Evolutionary conservation across 2,888 invertebrate species (phyloP), one percentile per base, ranked within the genome.

Genomic region (Dasysyrphus tricinctus): DNA sequence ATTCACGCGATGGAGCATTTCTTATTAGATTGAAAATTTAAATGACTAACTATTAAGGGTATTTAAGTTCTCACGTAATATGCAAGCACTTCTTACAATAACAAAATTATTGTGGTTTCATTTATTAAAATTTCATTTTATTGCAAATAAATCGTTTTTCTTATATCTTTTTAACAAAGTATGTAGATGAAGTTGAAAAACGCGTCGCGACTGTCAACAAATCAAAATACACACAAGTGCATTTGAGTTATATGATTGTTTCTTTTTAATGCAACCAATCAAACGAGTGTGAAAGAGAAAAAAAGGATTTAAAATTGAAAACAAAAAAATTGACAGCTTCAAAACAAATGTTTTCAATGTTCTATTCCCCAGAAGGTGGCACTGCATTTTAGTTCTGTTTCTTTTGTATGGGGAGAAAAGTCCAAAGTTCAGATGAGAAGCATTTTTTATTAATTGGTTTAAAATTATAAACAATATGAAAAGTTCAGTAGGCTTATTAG

Each of bases 161-260:
- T 49, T 12, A 0, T 44, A 44, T 32, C 74, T 49, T 24, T 61
- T 63, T 74, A 49, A 56, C 63, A 79, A 12, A 86, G 29, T 47
- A 75, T 24, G 42, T 54, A 39, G 70, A 69, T 54, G 39, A 74
- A 44, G 44, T 51, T 44, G 63, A 67, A 72, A 84, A 83, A 86
- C 86, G 86, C 81, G 82, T 79, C 86, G 77, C 74, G 85, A 81
- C 78, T 86, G 82, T 86, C 86, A 86, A 86, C 86, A 86, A 86
- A 86, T 82, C 82, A 78, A 85, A 85, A 84, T 85, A 85, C 81
- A 85, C 85, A 85, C 63, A 84, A 79, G 57, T 86, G 70, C 78
- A 54, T n/a, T 54, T 11, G 29, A 1, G 12, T 5, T 61, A 11
- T 11, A 14, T 42, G 2, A 12, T 12, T 72, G 39, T 86, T 79